Evolutionary conservation across 1,140 invertebrate species (phyloP), one percentile per base, ranked within the genome.

Genomic region (Phenacoccus solenopsis): DNA sequence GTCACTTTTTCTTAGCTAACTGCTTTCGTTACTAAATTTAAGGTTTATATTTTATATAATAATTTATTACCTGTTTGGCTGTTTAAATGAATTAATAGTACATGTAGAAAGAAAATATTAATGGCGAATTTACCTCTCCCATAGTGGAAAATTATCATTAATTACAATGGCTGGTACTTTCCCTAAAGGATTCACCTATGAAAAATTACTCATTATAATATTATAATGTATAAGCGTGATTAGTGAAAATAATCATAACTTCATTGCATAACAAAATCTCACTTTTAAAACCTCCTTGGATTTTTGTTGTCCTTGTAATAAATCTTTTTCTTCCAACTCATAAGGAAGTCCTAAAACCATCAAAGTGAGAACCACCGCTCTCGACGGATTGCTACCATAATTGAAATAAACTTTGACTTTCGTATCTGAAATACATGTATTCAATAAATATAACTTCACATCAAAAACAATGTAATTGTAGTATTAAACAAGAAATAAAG

Each of bases 131-230:
- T 24, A 64, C 59, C 59, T 64, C 12, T 64, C 59, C 22, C 22
- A 25, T 64, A 64, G 4, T 24, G 16, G 10, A 22, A 24, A 64
- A 24, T 22, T 22, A 25, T 85, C 86, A 73, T 86, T 81, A 75
- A 88, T 87, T 71, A 85, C 81, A 2, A 88, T 74, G 0, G 84
- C 85, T 0, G 86, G 86, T 16, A 88, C 81, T 30, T 82, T 85
- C 75, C 87, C 86, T 76, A 85, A 83, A 12, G 87, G 86, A 77
- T 89, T 88, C 57, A 88, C 80, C 81, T n/a, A n/a, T 71, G 70
- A 22, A 71, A 71, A 27, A 28, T n/a, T 71, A 71, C 75, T 76
- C 35, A 68, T 20, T 30, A 4, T 9, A 24, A 7, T 9, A 21
- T 16, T 4, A 24, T n/a, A n/a, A n/a, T n/a, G n/a, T n/a, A n/a